These are phyloP conservation scores for Amphipyra tragopoginis DNA, from an alignment of 2,888 invertebrate genomes.

Conservation along the genomic window DNA sequence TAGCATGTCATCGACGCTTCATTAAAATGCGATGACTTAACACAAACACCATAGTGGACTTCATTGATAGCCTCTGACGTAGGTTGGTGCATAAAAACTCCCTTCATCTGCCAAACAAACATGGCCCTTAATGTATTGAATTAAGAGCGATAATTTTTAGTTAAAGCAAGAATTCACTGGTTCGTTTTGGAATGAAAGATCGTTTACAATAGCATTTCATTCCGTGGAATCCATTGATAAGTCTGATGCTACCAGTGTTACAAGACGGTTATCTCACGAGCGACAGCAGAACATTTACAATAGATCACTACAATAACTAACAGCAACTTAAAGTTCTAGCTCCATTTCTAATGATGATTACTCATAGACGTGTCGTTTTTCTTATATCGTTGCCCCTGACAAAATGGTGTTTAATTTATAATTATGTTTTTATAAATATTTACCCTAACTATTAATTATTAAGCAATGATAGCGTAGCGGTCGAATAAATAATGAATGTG, in stretches of 20 bases:
- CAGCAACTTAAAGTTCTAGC: neutral
- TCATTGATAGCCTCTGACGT: constrained; percentile 89
- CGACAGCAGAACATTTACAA: constrained; percentile 72
- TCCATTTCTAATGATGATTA: neutral
- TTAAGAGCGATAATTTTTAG: constrained; percentile 66
- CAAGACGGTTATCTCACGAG: constrained; percentile 84
- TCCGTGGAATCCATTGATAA: constrained; percentile 89
- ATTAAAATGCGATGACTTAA: constrained; percentile 90
- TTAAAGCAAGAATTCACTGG: constrained; percentile 67
- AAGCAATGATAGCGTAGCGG: too few species aligned
- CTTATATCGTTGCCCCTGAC: too few species aligned
- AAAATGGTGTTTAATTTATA: too few species aligned
- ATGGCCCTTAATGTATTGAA: constrained; percentile 62
- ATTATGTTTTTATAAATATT: too few species aligned
- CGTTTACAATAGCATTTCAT: constrained; percentile 87
- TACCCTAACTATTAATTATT: too few species aligned
- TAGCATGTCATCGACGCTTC: constrained; percentile 89
- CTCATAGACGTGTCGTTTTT: too few species aligned
- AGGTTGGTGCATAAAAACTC: constrained; percentile 82
- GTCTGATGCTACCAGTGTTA: constrained; percentile 88
- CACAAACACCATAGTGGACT: constrained; percentile 88
- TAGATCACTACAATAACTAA: constrained; percentile 21
- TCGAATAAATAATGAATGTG: too few species aligned
- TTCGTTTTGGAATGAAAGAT: constrained; percentile 83
- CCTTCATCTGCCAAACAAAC: constrained; percentile 62